Conservation (phyloP, 2,113 vertebrate species). For the Prionailurus bengalensis region DNA sequence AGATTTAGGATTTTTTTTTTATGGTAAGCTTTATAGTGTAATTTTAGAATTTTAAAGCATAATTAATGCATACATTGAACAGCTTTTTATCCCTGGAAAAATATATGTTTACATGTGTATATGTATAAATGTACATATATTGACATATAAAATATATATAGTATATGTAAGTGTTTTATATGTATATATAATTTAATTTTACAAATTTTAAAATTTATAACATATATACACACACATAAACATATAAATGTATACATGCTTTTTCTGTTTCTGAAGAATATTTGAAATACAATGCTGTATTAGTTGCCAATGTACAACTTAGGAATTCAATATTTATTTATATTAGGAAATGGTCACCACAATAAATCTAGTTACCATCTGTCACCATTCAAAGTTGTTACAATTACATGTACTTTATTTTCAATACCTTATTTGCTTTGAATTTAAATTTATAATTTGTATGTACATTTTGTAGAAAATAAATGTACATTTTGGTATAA, state of each 20-base stretch:
- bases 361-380: neutral
- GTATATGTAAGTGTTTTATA: neutral
- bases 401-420: neutral
- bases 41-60: neutral
- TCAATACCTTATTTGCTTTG: neutral
- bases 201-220: neutral
- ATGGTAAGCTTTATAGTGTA: neutral
- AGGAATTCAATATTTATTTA: neutral
- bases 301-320: neutral
- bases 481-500: neutral
- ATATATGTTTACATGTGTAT: neutral
- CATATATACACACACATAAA: neutral
- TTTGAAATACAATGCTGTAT: neutral
- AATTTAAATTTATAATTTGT: neutral
- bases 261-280: neutral
- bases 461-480: neutral
- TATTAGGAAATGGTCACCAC: neutral
- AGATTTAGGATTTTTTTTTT: neutral
- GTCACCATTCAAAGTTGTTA: neutral
- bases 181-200: neutral
- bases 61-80: neutral
- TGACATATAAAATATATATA: neutral
- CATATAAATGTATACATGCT: neutral
- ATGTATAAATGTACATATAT: neutral
- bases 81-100: neutral